A percentile compares a stretch with the other conserved stretches of the same genome.
These are phyloP conservation scores for Lissonota sp. DNA, from an alignment of 2,888 invertebrate genomes.

Conservation along the genomic window DNA sequence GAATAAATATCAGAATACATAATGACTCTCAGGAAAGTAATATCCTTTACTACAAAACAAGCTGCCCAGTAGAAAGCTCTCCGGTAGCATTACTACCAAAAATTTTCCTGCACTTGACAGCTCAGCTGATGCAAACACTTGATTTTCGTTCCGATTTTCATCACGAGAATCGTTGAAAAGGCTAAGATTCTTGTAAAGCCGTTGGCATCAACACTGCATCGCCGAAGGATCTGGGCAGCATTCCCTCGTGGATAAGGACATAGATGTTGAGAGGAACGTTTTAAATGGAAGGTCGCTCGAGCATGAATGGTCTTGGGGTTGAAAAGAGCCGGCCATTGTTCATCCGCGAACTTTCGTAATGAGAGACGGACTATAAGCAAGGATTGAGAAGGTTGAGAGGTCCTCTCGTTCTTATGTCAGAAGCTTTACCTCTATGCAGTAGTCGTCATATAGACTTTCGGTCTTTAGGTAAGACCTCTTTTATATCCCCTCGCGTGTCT, in stretches of 20 bases:
- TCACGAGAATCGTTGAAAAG: too few species aligned
- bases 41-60: too few species aligned
- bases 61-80: too few species aligned
- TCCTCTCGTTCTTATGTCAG: slow-evolving; percentile 18
- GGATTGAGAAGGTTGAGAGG: slow-evolving; percentile 20
- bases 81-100: too few species aligned
- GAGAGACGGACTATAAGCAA: slow-evolving; percentile 45
- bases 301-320: background rate
- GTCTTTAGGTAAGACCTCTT: slow-evolving; percentile 11
- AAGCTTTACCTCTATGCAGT: slow-evolving; percentile 24
- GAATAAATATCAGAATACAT: too few species aligned
- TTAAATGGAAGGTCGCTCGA: background rate
- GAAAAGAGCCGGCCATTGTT: slow-evolving; percentile 48
- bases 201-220: too few species aligned
- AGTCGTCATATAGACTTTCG: slow-evolving; percentile 22
- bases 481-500: background rate
- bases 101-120: too few species aligned
- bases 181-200: too few species aligned
- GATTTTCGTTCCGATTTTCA: too few species aligned
- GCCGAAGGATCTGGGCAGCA: too few species aligned
- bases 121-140: too few species aligned
- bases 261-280: slow-evolving; percentile 17
- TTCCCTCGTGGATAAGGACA: slow-evolving; percentile 1
- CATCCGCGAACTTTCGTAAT: slow-evolving; percentile 47
- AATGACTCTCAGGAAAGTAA: too few species aligned